phyloP scores from a whole-genome alignment of 2,113 vertebrate species.

The Hypomesus transpacificus region DNA sequence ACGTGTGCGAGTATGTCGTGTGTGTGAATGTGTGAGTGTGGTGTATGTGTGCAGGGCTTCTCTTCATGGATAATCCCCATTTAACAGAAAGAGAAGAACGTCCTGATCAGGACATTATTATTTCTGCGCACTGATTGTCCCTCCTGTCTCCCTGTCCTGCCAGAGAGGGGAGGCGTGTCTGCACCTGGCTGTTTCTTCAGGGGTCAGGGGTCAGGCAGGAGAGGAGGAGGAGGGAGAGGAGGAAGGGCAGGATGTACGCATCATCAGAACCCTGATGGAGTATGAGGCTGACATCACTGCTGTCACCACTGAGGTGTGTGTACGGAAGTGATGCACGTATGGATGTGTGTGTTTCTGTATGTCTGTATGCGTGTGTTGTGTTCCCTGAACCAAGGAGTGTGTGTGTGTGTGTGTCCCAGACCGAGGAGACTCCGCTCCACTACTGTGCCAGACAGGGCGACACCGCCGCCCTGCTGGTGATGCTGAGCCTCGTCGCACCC shows the following conservation, averaged over 20 bases:
- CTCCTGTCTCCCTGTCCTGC: too few relatives aligned
- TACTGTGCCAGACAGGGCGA: conserved; percentile 44
- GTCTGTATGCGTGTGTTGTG: not conserved
- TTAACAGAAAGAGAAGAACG: too few relatives aligned
- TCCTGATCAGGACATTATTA: too few relatives aligned
- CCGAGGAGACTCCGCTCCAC: conserved; percentile 49
- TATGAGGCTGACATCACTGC: conserved; percentile 43
- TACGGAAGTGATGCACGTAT: not conserved
- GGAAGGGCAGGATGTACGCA: conserved; percentile 38
- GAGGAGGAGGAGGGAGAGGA: conserved; percentile 38
- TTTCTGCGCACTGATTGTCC: too few relatives aligned
- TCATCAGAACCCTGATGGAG: conserved; percentile 51
- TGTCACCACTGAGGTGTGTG: conserved; percentile 38
- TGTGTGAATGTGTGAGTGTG: too few relatives aligned
- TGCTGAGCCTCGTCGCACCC: conserved; percentile 35
- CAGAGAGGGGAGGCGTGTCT: conserved; percentile 50
- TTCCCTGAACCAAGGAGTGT: too few relatives aligned
- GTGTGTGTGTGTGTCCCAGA: not conserved
- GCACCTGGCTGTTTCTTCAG: conserved; percentile 43
- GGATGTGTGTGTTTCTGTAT: conserved; percentile 2
- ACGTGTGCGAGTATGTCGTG: too few relatives aligned
- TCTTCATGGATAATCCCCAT: too few relatives aligned
- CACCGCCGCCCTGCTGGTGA: conserved; percentile 36
- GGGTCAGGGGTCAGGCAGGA: conserved; percentile 11
- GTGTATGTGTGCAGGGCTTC: too few relatives aligned